Conservation (phyloP, 2,113 vertebrate genomes). For the Ciconia stormi region DNA sequence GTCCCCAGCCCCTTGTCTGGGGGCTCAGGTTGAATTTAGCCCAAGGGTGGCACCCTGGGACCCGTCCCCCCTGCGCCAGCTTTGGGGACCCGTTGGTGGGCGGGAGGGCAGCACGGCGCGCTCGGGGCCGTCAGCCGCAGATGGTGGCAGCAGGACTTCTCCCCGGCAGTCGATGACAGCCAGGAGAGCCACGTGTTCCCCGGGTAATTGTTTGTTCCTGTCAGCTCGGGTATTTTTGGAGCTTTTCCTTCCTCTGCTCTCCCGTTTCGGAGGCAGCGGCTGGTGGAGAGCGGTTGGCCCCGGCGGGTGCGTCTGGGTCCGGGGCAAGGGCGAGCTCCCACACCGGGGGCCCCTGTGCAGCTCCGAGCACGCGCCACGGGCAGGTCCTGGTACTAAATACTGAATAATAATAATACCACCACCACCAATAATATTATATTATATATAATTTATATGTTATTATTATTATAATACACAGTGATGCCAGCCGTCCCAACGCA, state of each 20-base stretch:
- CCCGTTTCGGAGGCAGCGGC: neutral
- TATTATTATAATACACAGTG: neutral
- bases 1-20: neutral
- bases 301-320: neutral
- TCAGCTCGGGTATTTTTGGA: constrained; percentile 19
- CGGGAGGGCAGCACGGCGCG: neutral
- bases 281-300: neutral
- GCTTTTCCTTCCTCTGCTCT: constrained; percentile 10
- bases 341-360: neutral
- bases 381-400: neutral
- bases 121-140: neutral
- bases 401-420: neutral
- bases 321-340: neutral
- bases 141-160: constrained; percentile 7
- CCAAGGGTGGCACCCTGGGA: neutral
- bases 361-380: neutral
- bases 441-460: no score
- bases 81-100: neutral
- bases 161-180: neutral
- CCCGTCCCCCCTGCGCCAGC: accelerated
- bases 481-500: neutral
- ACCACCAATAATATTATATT: neutral
- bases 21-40: neutral
- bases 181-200: constrained; percentile 22
- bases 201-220: constrained; percentile 26